Conservation (phyloP, 2,888 invertebrate species). For the Leptodirus hochenwartii region DNA sequence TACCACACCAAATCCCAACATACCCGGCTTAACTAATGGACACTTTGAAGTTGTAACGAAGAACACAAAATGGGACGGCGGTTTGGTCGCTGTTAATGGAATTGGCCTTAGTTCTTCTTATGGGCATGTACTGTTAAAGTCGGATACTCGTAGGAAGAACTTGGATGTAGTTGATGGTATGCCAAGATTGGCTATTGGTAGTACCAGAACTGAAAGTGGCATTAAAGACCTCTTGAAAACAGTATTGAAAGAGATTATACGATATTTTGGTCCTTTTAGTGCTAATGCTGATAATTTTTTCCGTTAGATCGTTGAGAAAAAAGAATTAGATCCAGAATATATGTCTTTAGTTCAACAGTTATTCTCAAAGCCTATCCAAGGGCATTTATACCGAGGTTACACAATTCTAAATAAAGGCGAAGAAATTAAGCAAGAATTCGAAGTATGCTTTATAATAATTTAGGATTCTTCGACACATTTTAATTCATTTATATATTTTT, state of each 20-base stretch:
- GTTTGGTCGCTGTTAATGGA: slow-evolving; percentile 80
- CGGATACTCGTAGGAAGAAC: slow-evolving; percentile 50
- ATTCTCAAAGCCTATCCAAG: slow-evolving; percentile 29
- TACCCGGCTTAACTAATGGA: slow-evolving; percentile 73
- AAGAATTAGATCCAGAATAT: slow-evolving; percentile 30
- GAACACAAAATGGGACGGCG: slow-evolving; percentile 68
- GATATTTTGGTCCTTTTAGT: slow-evolving; percentile 3
- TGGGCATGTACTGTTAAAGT: slow-evolving; percentile 73
- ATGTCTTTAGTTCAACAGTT: slow-evolving; percentile 30
- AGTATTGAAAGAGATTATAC: slow-evolving; percentile 15
- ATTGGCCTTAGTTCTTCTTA: slow-evolving; percentile 97
- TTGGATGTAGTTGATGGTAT: slow-evolving; percentile 31
- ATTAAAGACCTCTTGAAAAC: slow-evolving; percentile 42
- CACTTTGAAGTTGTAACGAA: slow-evolving; percentile 56
- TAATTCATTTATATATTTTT: slow-evolving; percentile 4
- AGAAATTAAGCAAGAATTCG: slow-evolving; percentile 20
- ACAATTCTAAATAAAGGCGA: slow-evolving; percentile 26
- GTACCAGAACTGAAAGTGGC: slow-evolving; percentile 73
- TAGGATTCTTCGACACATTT: slow-evolving; percentile 1
- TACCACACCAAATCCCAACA: slow-evolving; percentile 71
- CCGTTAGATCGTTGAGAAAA: slow-evolving; percentile 33
- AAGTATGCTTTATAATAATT: slow-evolving; percentile 14
- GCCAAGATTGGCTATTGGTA: slow-evolving; percentile 53
- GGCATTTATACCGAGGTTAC: slow-evolving; percentile 46
- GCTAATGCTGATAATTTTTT: slow-evolving; percentile 1